These are phyloP conservation scores for Liodrosophila aerea DNA, from an alignment of 2,888 invertebrate species.

Conservation along the genomic window DNA sequence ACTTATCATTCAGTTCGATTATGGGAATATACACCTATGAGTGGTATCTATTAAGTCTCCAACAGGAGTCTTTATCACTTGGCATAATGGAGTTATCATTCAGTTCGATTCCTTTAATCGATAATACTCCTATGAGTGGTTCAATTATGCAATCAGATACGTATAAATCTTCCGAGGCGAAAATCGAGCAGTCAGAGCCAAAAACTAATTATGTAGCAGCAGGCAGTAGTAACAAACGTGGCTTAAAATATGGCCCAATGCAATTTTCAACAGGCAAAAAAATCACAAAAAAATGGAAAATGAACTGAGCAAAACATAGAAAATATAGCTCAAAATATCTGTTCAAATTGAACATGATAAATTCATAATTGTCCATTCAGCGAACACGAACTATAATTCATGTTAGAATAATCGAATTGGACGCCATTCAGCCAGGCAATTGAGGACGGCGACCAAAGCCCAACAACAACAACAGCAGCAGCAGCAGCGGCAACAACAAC, in stretches of 20 bases:
- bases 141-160: slow-evolving; percentile 41
- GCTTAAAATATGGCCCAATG: slow-evolving; percentile 52
- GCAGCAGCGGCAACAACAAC: slow-evolving; percentile 27
- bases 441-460: slow-evolving; percentile 73
- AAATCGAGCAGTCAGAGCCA: slow-evolving; percentile 18
- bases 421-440: slow-evolving; percentile 76
- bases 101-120: not conserved
- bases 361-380: slow-evolving; percentile 78
- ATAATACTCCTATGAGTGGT: slow-evolving; percentile 1
- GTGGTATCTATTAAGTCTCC: too few relatives aligned
- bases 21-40: not conserved
- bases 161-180: slow-evolving; percentile 49
- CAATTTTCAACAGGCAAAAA: slow-evolving; percentile 41
- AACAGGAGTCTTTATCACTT: too few relatives aligned
- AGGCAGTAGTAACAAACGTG: slow-evolving; percentile 31
- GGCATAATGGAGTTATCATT: not conserved
- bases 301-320: too few relatives aligned
- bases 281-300: too few relatives aligned
- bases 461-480: slow-evolving; percentile 46
- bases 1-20: not conserved
- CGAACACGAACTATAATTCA: slow-evolving; percentile 79
- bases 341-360: slow-evolving; percentile 79
- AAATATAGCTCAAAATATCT: slow-evolving; percentile 70
- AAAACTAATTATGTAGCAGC: slow-evolving; percentile 68
- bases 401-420: slow-evolving; percentile 78